These are phyloP conservation scores for Sebastes itinus DNA, from an alignment of 2,797 vertebrate species.

Conservation along the genomic window DNA sequence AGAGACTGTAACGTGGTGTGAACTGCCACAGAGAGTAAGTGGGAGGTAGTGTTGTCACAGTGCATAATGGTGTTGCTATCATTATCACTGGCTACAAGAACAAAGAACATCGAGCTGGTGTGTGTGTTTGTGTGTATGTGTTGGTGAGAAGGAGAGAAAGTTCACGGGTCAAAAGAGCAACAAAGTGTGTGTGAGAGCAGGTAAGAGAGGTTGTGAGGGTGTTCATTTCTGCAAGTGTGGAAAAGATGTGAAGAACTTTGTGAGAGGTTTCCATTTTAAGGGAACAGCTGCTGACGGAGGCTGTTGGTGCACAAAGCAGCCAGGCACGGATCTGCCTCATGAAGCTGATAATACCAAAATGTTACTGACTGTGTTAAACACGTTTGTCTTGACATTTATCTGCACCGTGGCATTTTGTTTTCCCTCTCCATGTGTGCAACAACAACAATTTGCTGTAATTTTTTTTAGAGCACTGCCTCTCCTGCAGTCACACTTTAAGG, in stretches of 20 bases:
- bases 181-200: not conserved
- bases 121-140: conserved; percentile 1
- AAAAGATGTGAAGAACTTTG: conserved; percentile 17
- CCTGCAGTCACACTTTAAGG: not conserved
- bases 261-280: conserved; percentile 12
- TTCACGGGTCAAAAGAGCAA: conserved; percentile 45
- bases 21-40: conserved; percentile 54
- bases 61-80: conserved; percentile 66
- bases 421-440: not conserved
- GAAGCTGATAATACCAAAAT: conserved; percentile 11
- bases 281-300: conserved; percentile 25
- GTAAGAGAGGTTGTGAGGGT: not conserved
- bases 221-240: not conserved
- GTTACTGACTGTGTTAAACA: conserved; percentile 27
- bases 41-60: conserved; percentile 72
- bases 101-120: conserved; percentile 36
- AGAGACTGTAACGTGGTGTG: conserved; percentile 45
- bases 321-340: conserved; percentile 6
- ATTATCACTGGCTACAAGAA: conserved; percentile 57
- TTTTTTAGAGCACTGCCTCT: not conserved
- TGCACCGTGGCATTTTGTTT: conserved; percentile 12
- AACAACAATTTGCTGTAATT: not conserved
- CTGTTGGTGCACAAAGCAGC: not conserved
- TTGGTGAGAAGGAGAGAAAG: conserved; percentile 1
- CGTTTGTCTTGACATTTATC: conserved; percentile 46